Evolutionary conservation across 2,797 vertebrate species (phyloP).

Genomic region (Oreochromis mossambicus): DNA sequence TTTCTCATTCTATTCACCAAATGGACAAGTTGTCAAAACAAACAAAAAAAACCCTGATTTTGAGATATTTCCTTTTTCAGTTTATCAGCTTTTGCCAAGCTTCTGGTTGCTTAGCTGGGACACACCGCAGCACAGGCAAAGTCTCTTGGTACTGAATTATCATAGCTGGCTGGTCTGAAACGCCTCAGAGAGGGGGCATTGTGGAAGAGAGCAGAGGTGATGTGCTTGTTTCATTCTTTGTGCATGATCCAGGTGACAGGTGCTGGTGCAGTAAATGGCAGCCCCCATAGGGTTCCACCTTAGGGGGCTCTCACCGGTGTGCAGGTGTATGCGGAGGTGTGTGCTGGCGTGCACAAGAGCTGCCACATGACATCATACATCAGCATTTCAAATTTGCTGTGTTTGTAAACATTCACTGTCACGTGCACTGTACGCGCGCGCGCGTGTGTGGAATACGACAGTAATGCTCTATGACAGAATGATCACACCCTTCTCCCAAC

Average conservation of each 20-base stretch:
- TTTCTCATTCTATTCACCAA: not conserved
- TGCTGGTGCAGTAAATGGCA: conserved; percentile 66
- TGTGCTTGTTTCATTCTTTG: conserved; percentile 37
- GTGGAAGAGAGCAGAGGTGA: conserved; percentile 25
- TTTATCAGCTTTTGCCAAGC: not conserved
- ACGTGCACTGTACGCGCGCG: not conserved
- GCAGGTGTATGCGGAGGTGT: conserved; percentile 22
- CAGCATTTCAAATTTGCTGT: conserved; percentile 14
- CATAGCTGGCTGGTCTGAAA: conserved; percentile 45
- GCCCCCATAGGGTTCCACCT: conserved; percentile 54
- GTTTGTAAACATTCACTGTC: conserved; percentile 30
- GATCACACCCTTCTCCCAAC: conserved; percentile 68
- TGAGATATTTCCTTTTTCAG: conserved; percentile 8
- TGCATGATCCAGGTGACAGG: conserved; percentile 67
- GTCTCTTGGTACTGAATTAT: conserved; percentile 51
- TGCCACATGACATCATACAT: conserved; percentile 33
- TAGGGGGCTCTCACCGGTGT: conserved; percentile 19
- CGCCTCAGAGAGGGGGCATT: not conserved
- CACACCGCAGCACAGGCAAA: conserved; percentile 12
- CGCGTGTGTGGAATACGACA: conserved; percentile 28
- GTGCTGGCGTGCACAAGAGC: not conserved
- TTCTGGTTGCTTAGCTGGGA: conserved; percentile 10
- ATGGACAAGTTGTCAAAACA: not conserved
- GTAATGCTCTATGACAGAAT: conserved; percentile 68
- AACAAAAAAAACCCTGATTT: not conserved